These are phyloP conservation scores for Tenthredo distinguenda DNA, from an alignment of 2,888 invertebrate genomes.

Conservation along the genomic window DNA sequence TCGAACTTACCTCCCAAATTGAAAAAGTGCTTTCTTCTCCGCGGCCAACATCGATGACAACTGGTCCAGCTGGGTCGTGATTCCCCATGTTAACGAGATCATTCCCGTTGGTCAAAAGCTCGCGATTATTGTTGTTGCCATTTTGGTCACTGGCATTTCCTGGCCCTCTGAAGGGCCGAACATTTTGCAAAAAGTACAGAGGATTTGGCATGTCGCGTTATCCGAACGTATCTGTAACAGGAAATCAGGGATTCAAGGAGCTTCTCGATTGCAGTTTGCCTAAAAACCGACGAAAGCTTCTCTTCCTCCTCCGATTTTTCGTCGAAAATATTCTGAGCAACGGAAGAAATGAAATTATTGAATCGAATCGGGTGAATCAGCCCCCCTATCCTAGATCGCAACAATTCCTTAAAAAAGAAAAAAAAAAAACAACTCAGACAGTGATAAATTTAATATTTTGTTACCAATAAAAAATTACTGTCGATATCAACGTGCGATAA, in stretches of 20 bases:
- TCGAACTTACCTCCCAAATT: slow-evolving; percentile 48
- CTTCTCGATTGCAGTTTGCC: not conserved
- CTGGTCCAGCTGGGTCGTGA: slow-evolving; percentile 17
- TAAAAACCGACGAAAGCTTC: not conserved
- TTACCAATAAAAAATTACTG: not conserved
- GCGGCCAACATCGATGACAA: slow-evolving; percentile 40
- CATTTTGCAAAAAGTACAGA: slow-evolving; percentile 58
- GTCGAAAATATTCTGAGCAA: not conserved
- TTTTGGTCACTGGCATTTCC: slow-evolving; percentile 1
- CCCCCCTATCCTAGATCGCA: not conserved
- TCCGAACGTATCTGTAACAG: slow-evolving; percentile 38
- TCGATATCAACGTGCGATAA: not conserved
- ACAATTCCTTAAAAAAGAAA: not conserved
- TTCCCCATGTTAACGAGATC: not conserved
- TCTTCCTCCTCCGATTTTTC: not conserved
- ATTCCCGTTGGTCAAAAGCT: not conserved
- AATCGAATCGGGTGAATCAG: not conserved
- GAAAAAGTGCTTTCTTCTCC: slow-evolving; percentile 38
- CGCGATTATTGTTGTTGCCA: slow-evolving; percentile 25
- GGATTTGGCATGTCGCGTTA: slow-evolving; percentile 56
- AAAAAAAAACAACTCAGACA: not conserved
- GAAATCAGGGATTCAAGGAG: not conserved
- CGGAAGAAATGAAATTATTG: not conserved
- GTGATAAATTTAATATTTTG: not conserved
- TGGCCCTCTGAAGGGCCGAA: slow-evolving; percentile 48